Evolutionary conservation across 2,888 invertebrate species (phyloP).

Genomic region (Antheraea yamamai): DNA sequence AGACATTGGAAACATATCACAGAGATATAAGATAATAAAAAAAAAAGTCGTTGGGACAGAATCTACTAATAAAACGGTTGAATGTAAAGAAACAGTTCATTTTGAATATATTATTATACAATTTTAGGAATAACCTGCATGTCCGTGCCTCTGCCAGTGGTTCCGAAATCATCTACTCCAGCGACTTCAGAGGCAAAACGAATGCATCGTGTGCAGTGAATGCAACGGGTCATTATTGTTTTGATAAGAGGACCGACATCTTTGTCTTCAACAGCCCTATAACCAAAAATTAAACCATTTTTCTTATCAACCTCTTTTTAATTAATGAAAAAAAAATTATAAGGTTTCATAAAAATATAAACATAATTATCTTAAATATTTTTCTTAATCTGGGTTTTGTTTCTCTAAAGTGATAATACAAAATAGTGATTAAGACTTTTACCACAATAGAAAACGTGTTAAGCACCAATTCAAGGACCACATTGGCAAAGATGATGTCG

Average conservation of each 20-base stretch:
- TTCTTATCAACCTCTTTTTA: no score
- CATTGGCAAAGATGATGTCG: no score
- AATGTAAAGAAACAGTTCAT: background rate
- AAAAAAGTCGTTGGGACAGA: background rate
- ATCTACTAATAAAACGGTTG: background rate
- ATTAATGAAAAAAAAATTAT: background rate
- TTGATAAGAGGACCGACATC: slow-evolving; percentile 99
- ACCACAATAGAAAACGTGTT: background rate
- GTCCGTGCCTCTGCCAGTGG: slow-evolving; percentile 95
- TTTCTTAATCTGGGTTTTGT: background rate
- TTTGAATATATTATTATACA: background rate
- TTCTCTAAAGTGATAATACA: no score
- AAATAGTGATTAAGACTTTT: background rate
- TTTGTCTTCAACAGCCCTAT: slow-evolving; percentile 98
- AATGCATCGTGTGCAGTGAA: slow-evolving; percentile 99
- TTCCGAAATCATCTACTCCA: slow-evolving; percentile 97
- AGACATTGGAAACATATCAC: background rate
- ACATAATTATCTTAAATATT: no score
- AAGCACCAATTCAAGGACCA: background rate
- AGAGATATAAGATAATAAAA: background rate
- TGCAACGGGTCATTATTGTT: slow-evolving; percentile 99
- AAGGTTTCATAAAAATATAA: no score
- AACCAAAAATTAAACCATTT: slow-evolving; percentile 19
- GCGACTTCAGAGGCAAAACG: slow-evolving; percentile 99
- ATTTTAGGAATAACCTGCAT: slow-evolving; percentile 88